phyloP scores from a whole-genome alignment of 2,888 invertebrate species.

The Pocota personata region DNA sequence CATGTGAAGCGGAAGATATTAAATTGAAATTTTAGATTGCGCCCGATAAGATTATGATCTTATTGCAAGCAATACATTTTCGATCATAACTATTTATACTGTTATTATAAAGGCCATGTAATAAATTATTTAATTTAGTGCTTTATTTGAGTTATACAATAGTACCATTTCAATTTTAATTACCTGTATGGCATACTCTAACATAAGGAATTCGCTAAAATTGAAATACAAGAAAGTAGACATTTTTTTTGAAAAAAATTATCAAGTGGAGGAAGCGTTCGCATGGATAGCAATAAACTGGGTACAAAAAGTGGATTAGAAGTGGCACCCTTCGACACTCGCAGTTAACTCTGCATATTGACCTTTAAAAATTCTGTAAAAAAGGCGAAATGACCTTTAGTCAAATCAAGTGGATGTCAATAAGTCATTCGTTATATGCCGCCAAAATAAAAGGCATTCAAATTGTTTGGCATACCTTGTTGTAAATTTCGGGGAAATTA shows the following conservation, averaged over 20 bases:
- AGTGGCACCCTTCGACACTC: too few relatives aligned
- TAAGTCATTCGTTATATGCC: too few relatives aligned
- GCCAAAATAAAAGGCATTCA: too few relatives aligned
- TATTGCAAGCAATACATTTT: neutral
- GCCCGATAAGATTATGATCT: slow-evolving; percentile 11
- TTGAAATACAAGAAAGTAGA: neutral
- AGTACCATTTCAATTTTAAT: neutral
- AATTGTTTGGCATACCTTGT: too few relatives aligned
- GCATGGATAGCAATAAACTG: too few relatives aligned
- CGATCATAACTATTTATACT: neutral
- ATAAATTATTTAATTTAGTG: neutral
- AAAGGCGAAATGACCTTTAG: too few relatives aligned
- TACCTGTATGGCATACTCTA: neutral
- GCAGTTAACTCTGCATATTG: too few relatives aligned
- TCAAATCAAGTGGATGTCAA: too few relatives aligned
- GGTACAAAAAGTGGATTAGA: too few relatives aligned
- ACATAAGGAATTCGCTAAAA: neutral
- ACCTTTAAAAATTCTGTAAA: too few relatives aligned
- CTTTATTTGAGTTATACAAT: neutral
- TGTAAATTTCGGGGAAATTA: too few relatives aligned
- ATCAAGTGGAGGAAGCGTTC: too few relatives aligned
- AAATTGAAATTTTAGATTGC: neutral
- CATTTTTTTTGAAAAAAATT: neutral
- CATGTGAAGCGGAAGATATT: neutral
- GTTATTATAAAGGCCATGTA: neutral